Evolutionary conservation across 1,140 invertebrate genomes (phyloP), one percentile per base, ranked within the genome.

Genomic region (Aricia agestis): DNA sequence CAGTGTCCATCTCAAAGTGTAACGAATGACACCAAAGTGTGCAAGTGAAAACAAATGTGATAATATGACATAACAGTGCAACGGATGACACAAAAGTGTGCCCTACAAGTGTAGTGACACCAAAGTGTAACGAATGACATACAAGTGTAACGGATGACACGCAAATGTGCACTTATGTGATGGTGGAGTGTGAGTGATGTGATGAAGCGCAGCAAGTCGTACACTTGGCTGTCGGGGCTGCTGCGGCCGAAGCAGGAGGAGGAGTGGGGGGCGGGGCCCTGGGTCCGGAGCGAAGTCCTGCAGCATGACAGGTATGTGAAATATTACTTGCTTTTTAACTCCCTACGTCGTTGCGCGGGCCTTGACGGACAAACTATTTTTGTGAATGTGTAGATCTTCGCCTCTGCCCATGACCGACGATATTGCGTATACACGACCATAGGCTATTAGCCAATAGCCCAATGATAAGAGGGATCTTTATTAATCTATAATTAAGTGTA

Each of bases 131-230:
- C 45, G 36, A 6, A 13, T 52, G 11, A 52, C 45, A 52, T 10
- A 52, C 6, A 42, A 42, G 41, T 42, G 41, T 6, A 42, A 11
- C 1, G 41, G 0, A 6, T 42, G 41, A 42, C 41, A 42, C 41
- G 11, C 41, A 67, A 66, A 66, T 36, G 57, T 67, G 41, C 70
- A 73, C 66, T 68, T 70, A 70, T 70, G 73, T 69, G 75, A 65
- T 76, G 72, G 71, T 72, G 66, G 69, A 66, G 66, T 59, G 74
- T 69, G 63, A 69, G 69, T 74, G 80, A 74, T 58, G 70, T 52
- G 66, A 90, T 91, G 89, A 91, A 90, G 76, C 83, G 89, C 19
- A 89, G 87, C 72, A 91, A 91, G 82, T 91, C 89, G 13, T 91
- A 91, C 79, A 89, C 85, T 72, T 91, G 89, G 89, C 82, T 91